These are phyloP conservation scores for Planiliza haematocheilus DNA, from an alignment of 2,113 vertebrate species.

Conservation along the genomic window DNA sequence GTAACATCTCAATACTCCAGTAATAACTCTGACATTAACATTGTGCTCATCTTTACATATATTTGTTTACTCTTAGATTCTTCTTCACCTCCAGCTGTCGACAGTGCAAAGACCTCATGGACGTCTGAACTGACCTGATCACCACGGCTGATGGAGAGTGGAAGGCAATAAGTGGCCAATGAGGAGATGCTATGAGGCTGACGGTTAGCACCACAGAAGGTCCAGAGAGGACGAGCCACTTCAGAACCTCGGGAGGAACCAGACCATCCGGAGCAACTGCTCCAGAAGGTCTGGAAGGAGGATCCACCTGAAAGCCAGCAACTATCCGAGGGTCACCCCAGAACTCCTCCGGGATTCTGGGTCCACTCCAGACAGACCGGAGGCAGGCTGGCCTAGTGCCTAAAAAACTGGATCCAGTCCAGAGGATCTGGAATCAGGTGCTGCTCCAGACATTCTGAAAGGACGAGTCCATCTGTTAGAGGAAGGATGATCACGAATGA, in stretches of 20 bases:
- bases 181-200: slow-evolving; percentile 60
- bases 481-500: slow-evolving; percentile 39
- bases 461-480: background rate
- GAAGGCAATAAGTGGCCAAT: slow-evolving; percentile 75
- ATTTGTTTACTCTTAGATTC: slow-evolving; percentile 63
- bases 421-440: background rate
- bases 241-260: slow-evolving; percentile 43
- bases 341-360: background rate
- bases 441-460: slow-evolving; percentile 1
- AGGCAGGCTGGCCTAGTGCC: background rate
- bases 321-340: too few species aligned
- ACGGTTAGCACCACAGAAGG: slow-evolving; percentile 81
- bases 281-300: background rate
- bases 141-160: slow-evolving; percentile 58
- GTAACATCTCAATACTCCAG: slow-evolving; percentile 77
- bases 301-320: too few species aligned
- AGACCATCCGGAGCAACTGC: too few species aligned
- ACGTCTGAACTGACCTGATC: slow-evolving; percentile 48
- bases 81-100: slow-evolving; percentile 57
- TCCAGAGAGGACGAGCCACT: slow-evolving; percentile 53
- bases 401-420: background rate
- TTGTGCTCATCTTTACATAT: slow-evolving; percentile 82
- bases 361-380: background rate
- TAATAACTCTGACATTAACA: slow-evolving; percentile 72
- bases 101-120: slow-evolving; percentile 69